Base-by-base conservation (phyloP, 2,888 invertebrate species). In the Athripsodes cinereus region DNA sequence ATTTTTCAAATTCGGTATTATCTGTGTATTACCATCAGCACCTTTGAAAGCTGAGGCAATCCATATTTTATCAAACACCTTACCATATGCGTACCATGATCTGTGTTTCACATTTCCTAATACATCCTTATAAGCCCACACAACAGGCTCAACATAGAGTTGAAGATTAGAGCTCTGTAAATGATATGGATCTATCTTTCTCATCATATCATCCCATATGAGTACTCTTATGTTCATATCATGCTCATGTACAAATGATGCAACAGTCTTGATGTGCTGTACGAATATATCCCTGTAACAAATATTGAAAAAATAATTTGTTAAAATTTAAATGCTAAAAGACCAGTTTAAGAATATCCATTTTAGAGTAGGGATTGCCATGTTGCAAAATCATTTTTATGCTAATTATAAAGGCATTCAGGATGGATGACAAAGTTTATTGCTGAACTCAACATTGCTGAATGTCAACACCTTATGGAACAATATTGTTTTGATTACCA, bases 31-130 rank as follows among this genome's bases (percentile, higher is more conserved):
- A 1, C 81, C 81, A 49, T 84, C 84, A 0, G 86, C 86, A 0
- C 92, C 94, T 76, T 93, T 94, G 68, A 86, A 94, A 0, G 93
- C 92, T 59, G 90, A 86, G 0, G 90, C 92, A 47, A 88, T 79
- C 91, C 92, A 92, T 20, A 92, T 74, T 35, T 80, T 79, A 1
- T 79, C 73, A 71, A 92, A 93, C 10, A 82, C 73, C 3, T 71
- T 66, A 0, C 78, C 70, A 65, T 86, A 85, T 64, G 75, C 79
- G 50, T 80, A 76, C 83, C 81, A 81, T 21, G 81, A 64, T 53
- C 52, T 70, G 64, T 70, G 78, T 66, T 68, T 69, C 49, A 65
- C 67, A 68, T 2, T 8, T 8, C 5, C 8, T 16, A 67, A 68
- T 2, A 66, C 75, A 1, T 71, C 49, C 1, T 76, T 72, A 66